A percentile compares a stretch with the other conserved stretches of the same genome.
These are phyloP conservation scores for Lepas anatifera DNA, from an alignment of 2,888 invertebrate genomes.

Conservation along the genomic window DNA sequence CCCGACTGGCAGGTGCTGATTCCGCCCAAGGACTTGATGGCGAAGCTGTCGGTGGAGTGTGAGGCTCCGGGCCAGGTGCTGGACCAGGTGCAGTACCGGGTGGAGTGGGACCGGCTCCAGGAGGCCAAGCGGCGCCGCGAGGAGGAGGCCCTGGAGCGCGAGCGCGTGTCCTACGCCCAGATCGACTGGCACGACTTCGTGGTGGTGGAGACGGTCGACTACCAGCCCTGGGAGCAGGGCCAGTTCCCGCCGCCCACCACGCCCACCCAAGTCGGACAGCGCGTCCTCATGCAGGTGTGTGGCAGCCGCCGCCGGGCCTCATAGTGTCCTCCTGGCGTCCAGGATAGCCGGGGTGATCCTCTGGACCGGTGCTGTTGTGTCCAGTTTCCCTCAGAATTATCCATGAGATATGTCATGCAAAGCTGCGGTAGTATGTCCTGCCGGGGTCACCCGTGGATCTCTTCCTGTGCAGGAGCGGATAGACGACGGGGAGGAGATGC, in stretches of 20 bases:
- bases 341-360: too few species aligned
- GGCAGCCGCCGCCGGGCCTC: not conserved
- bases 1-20: slow-evolving; percentile 57
- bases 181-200: slow-evolving; percentile 99
- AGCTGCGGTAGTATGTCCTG: too few species aligned
- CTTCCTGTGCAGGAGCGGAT: slow-evolving; percentile 48
- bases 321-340: too few species aligned
- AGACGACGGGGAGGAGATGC: slow-evolving; percentile 67
- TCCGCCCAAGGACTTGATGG: slow-evolving; percentile 81
- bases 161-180: slow-evolving; percentile 44
- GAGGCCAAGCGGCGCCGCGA: slow-evolving; percentile 83
- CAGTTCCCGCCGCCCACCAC: slow-evolving; percentile 96
- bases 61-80: slow-evolving; percentile 51
- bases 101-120: slow-evolving; percentile 93
- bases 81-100: slow-evolving; percentile 79
- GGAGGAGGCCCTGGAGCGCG: slow-evolving; percentile 89
- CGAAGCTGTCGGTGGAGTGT: slow-evolving; percentile 60
- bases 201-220: slow-evolving; percentile 98
- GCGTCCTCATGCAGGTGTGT: slow-evolving; percentile 68
- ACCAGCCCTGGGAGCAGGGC: slow-evolving; percentile 88
- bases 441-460: slow-evolving; percentile 28
- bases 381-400: too few species aligned
- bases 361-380: too few species aligned
- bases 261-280: slow-evolving; percentile 89
- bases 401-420: too few species aligned